Conservation (phyloP, 2,888 invertebrate genomes). For the Emmelina monodactyla region DNA sequence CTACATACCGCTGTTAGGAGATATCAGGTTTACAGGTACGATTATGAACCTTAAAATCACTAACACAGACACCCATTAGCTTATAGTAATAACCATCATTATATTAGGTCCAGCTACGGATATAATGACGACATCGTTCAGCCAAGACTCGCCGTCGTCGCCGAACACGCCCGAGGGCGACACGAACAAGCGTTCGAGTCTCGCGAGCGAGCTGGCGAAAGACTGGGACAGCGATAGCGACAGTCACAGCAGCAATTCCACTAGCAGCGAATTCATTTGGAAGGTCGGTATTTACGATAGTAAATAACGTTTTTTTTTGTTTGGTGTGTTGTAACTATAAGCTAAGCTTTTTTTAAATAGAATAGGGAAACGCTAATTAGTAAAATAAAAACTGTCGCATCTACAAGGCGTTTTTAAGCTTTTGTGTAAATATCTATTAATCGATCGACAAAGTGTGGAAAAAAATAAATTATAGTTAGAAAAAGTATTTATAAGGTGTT, state of each 20-base stretch:
- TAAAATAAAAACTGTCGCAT: too few species aligned
- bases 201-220: constrained; percentile 49
- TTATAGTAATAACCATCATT: neutral
- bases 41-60: constrained; percentile 5
- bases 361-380: too few species aligned
- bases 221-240: constrained; percentile 78
- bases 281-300: constrained; percentile 67
- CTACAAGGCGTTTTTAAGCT: too few species aligned
- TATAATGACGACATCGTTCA: constrained; percentile 57
- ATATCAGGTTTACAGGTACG: constrained; percentile 57
- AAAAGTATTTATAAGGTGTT: too few species aligned
- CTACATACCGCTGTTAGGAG: constrained; percentile 44
- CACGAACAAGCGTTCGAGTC: constrained; percentile 38
- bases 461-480: too few species aligned
- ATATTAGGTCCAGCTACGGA: constrained; percentile 44
- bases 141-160: constrained; percentile 54
- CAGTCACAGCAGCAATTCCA: constrained; percentile 70
- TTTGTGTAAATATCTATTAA: too few species aligned
- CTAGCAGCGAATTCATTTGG: constrained; percentile 83
- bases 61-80: neutral
- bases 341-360: too few species aligned
- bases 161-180: constrained; percentile 38
- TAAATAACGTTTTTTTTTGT: neutral
- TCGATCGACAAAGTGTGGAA: too few species aligned
- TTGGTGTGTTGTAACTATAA: neutral